A percentile compares a stretch with the other conserved stretches of the same genome.
Evolutionary conservation across 2,888 invertebrate species (phyloP).

Genomic region (Panorpa germanica): DNA sequence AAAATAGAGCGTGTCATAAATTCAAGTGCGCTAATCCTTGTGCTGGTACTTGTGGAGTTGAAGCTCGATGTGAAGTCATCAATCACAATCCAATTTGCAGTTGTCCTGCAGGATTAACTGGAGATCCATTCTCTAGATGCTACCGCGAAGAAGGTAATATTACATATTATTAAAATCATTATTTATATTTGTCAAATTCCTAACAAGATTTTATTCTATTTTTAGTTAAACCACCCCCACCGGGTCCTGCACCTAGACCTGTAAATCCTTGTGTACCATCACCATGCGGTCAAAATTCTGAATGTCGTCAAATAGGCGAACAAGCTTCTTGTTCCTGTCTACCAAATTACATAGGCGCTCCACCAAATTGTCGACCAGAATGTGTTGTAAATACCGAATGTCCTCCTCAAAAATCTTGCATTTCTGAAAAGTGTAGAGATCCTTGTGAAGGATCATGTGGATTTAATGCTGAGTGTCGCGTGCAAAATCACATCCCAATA

Average conservation of each 20-base stretch:
- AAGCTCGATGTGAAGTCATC: constrained; percentile 58
- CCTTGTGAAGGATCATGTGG: constrained; percentile 56
- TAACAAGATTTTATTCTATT: constrained; percentile 7
- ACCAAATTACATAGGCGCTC: constrained; percentile 42
- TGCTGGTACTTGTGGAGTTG: constrained; percentile 59
- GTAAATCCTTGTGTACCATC: constrained; percentile 50
- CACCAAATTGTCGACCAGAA: constrained; percentile 48
- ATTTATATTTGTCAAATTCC: background rate
- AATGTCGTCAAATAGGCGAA: constrained; percentile 38
- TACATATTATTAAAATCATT: constrained; percentile 9
- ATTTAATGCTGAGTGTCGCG: constrained; percentile 46
- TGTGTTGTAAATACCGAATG: constrained; percentile 45
- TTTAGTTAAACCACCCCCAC: constrained; percentile 15
- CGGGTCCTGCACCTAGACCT: constrained; percentile 17
- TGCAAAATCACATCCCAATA: constrained; percentile 49
- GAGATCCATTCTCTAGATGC: constrained; percentile 65
- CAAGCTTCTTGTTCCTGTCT: constrained; percentile 44
- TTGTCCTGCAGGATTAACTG: constrained; percentile 51
- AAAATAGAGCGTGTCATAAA: constrained; percentile 60
- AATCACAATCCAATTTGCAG: constrained; percentile 71
- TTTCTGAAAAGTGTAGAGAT: constrained; percentile 49
- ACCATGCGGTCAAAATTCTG: constrained; percentile 50
- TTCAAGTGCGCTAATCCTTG: constrained; percentile 70
- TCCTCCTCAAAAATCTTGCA: constrained; percentile 42
- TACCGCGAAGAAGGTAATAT: constrained; percentile 31